Percentiles rank a stretch among this genome's conserved stretches.
phyloP scores from a whole-genome alignment of 2,888 invertebrate genomes.

The Branchinecta sandiegonensis region DNA sequence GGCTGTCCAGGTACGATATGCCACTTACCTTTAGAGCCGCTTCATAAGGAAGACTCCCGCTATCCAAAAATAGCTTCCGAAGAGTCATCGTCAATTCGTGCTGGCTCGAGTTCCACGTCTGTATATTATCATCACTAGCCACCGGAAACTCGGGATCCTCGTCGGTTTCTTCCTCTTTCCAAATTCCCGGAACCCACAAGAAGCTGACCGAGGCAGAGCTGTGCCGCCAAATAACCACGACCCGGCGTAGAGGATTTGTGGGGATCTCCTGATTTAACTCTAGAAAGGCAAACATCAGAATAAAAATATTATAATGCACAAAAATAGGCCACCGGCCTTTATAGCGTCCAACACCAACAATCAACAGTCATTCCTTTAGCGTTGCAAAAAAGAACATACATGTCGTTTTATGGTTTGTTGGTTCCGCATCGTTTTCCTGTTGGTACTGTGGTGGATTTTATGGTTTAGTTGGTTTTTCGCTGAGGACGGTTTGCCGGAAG shows the following conservation, averaged over 20 bases:
- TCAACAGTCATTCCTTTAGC: too few relatives aligned
- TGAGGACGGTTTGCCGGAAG: too few relatives aligned
- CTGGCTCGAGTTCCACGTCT: slow-evolving; percentile 28
- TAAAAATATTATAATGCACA: too few relatives aligned
- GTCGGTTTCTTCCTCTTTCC: slow-evolving; percentile 35
- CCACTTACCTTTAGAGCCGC: slow-evolving; percentile 52
- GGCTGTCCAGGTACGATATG: too few relatives aligned
- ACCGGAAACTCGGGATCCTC: slow-evolving; percentile 35
- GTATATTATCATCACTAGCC: slow-evolving; percentile 21
- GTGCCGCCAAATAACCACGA: slow-evolving; percentile 78
- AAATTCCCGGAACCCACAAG: slow-evolving; percentile 65
- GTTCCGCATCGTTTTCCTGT: too few relatives aligned
- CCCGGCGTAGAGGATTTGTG: slow-evolving; percentile 53
- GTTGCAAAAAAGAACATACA: too few relatives aligned
- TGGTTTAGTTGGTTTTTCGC: too few relatives aligned
- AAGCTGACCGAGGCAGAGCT: slow-evolving; percentile 74
- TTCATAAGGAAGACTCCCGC: slow-evolving; percentile 60
- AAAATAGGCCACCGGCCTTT: too few relatives aligned
- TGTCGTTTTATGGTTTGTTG: too few relatives aligned
- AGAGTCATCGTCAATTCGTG: slow-evolving; percentile 55
- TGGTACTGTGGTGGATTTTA: too few relatives aligned
- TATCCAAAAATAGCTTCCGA: slow-evolving; percentile 51
- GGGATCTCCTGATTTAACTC: slow-evolving; percentile 35
- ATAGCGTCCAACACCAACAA: too few relatives aligned
- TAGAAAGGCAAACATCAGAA: too few relatives aligned